phyloP scores from a whole-genome alignment of 1,140 invertebrate species.

The Calliopsis andreniformis region DNA sequence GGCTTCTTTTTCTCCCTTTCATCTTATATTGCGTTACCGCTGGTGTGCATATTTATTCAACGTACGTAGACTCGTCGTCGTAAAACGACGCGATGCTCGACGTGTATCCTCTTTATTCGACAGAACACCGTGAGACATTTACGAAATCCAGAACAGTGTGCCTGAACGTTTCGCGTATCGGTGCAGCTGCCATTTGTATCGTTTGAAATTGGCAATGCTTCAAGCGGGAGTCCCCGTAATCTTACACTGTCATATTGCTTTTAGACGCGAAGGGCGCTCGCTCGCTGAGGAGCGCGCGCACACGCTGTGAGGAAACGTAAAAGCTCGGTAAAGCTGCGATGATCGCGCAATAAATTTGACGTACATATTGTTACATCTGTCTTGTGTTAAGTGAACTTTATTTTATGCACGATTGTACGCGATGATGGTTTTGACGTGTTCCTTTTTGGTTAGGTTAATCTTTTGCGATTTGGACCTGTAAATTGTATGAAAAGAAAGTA shows the following conservation, averaged over 20 bases:
- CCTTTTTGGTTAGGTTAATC: too few relatives aligned
- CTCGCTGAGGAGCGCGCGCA: too few relatives aligned
- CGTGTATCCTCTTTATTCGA: constrained; percentile 58
- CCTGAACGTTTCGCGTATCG: constrained; percentile 53
- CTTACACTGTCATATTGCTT: constrained; percentile 47
- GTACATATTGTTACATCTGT: neutral
- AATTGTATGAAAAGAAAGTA: too few relatives aligned
- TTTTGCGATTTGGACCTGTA: too few relatives aligned
- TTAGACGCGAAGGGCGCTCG: too few relatives aligned
- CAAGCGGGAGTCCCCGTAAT: constrained; percentile 35
- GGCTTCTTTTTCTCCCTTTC: constrained; percentile 44
- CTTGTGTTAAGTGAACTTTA: neutral
- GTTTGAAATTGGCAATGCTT: constrained; percentile 54
- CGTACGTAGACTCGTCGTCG: constrained; percentile 60
- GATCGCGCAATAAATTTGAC: constrained; percentile 33
- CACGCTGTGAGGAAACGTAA: neutral
- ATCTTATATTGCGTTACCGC: constrained; percentile 60
- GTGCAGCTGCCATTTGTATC: constrained; percentile 49
- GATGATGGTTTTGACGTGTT: neutral
- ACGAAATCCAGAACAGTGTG: constrained; percentile 56
- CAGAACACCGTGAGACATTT: constrained; percentile 56
- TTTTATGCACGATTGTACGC: neutral
- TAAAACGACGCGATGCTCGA: constrained; percentile 48
- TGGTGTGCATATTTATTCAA: constrained; percentile 67
- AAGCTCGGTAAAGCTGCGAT: constrained; percentile 20